Percentiles rank a stretch among this genome's conserved stretches.
These are phyloP conservation scores for Pseudorhiza aurosa DNA, from an alignment of 30 jellyfish, hydroid and myxozoan genomes.

Conservation along the genomic window DNA sequence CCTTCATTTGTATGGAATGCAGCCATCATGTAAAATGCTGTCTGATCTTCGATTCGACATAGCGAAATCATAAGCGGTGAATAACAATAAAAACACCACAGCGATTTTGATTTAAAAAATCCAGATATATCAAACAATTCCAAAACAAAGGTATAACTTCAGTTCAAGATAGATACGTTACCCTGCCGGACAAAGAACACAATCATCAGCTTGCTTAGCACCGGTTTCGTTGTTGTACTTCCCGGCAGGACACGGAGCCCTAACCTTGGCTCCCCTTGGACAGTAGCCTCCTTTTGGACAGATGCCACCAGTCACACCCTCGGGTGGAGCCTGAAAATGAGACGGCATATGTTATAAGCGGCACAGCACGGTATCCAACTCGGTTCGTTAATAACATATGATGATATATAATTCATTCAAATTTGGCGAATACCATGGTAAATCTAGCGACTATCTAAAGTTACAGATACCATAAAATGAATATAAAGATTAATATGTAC, in stretches of 20 bases:
- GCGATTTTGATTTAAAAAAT: no score
- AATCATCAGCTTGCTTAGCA: conserved; percentile 88
- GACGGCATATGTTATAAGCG: not conserved
- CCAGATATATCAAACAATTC: not conserved
- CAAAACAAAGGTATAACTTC: not conserved
- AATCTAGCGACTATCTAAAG: no score
- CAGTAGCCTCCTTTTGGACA: conserved; percentile 99
- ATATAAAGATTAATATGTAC: no score
- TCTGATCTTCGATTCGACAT: no score
- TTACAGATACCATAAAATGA: no score
- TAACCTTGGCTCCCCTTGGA: conserved; percentile 91
- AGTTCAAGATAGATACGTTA: not conserved
- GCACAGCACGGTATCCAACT: not conserved
- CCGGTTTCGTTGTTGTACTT: conserved; percentile 84
- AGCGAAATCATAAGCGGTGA: no score
- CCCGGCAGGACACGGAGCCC: conserved; percentile 95
- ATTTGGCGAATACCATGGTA: no score
- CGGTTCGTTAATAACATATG: no score
- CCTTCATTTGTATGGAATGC: no score
- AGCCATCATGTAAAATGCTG: no score
- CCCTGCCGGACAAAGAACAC: conserved; percentile 93
- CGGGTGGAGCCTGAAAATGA: conserved; percentile 91
- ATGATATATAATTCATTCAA: no score
- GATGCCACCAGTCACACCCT: conserved; percentile 93
- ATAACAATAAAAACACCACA: no score